Conservation (phyloP, 30 jellyfish, hydroid and myxozoan species). For the Aurelia sp. region DNA sequence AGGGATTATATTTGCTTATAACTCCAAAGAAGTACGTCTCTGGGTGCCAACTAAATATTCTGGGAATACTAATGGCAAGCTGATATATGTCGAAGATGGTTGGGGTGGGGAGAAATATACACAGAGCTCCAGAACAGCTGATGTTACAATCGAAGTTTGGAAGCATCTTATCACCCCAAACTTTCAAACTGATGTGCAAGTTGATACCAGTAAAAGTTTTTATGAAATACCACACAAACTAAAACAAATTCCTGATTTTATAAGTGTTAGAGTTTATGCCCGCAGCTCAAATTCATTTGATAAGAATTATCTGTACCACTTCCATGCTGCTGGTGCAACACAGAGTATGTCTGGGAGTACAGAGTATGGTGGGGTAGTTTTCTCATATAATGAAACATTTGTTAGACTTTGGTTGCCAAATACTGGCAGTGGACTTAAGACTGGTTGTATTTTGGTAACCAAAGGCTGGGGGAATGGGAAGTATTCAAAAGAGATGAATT, state of each 20-base stretch:
- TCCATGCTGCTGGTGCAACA: conserved; percentile 89
- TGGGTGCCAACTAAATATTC: conserved; percentile 91
- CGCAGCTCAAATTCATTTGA: conserved; percentile 11
- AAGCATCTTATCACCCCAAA: conserved; percentile 86
- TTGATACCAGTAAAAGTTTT: conserved; percentile 56
- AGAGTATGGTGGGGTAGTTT: conserved; percentile 93
- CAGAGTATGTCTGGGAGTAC: conserved; percentile 71
- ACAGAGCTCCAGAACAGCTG: conserved; percentile 89
- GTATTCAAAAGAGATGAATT: conserved; percentile 58
- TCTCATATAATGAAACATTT: conserved; percentile 82
- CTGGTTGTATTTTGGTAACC: conserved; percentile 82
- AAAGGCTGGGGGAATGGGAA: conserved; percentile 98
- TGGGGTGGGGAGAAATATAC: conserved; percentile 97
- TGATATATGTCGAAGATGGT: conserved; percentile 95
- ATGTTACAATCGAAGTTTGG: conserved; percentile 92
- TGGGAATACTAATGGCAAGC: conserved; percentile 76
- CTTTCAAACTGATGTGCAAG: conserved; percentile 78
- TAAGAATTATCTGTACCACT: conserved; percentile 67
- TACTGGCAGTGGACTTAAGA: conserved; percentile 28
- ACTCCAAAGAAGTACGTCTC: conserved; percentile 69
- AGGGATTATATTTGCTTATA: conserved; percentile 90
- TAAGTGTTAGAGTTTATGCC: conserved; percentile 85
- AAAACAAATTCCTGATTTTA: conserved; percentile 86
- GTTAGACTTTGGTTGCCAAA: conserved; percentile 91
- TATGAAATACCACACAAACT: conserved; percentile 75